Base-by-base conservation (phyloP, 2,113 vertebrate species). In the Pseudorhombus dupliciocellatus region DNA sequence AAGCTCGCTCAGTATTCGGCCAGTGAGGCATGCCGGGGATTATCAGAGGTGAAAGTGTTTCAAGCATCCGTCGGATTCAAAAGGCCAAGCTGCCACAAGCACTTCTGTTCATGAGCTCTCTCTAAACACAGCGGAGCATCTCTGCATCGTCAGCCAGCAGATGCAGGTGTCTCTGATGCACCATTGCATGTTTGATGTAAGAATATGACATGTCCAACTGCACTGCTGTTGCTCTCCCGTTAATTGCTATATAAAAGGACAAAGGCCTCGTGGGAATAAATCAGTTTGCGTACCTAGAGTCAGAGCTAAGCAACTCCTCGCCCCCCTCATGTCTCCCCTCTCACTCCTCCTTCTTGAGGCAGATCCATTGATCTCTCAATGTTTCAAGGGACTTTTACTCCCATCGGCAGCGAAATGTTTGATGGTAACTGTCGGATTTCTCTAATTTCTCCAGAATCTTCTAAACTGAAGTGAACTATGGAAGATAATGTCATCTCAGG, bases 1-100 rank as follows among this genome's bases (percentile, higher is more conserved):
- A 81, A 73, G 76, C 80, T 69, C 5, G 71, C 79, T 90, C 78
- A 62, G 84, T 79, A 87, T 89, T 84, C 85, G 81, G 68, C 60
- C 65, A 18, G 59, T 10, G 59, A 57, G 52, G 46, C 79, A 34
- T 80, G 46, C 34, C 42, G 11, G 28, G 37, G 61, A 88, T 64
- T 71, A 66, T 79, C 69, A 50, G 61, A 70, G 75, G 75, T 80
- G 84, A 88, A 79, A 80, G 31, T n/a, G 77, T 74, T 77, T 74
- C 77, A 75, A 77, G 78, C 59, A 26, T 56, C 59, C 12, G 72
- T 62, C 61, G 66, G 67, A 86, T 77, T 81, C 50, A 40, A 87
- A 87, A 91, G 90, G 79, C 88, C 90, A 83, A 77, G 58, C 73
- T 87, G 83, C 77, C 82, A 87, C 70, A 71, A 85, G 73, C 71